Conservation (phyloP, 2,113 vertebrate genomes). For the Rallus limicola region DNA sequence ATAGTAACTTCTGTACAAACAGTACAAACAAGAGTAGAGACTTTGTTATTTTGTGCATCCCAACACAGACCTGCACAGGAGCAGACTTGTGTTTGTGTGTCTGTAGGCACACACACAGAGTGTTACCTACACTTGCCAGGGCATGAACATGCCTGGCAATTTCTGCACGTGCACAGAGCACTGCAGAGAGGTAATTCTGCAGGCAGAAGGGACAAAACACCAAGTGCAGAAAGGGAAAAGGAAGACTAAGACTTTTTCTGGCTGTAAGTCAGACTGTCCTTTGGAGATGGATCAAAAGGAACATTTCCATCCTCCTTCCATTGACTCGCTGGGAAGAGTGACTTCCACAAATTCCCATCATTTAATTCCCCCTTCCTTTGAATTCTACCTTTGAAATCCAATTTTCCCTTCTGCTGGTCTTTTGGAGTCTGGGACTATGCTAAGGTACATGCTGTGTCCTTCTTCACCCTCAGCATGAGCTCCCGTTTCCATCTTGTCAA, state of each 20-base stretch:
- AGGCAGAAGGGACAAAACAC: neutral
- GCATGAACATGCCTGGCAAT: neutral
- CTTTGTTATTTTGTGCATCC: neutral
- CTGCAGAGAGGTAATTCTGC: neutral
- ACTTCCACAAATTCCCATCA: neutral
- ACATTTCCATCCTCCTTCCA: constrained; percentile 9
- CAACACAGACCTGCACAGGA: neutral
- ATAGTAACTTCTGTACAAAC: too few relatives aligned
- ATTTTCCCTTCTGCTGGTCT: neutral
- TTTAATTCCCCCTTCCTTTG: neutral
- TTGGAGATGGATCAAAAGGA: neutral
- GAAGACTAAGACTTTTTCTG: neutral
- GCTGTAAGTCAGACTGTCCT: neutral
- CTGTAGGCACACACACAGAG: neutral
- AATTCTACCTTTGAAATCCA: neutral
- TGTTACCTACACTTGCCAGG: neutral
- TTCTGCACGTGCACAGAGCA: neutral
- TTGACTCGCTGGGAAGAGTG: neutral
- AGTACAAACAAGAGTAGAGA: neutral
- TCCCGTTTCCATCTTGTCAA: constrained; percentile 60
- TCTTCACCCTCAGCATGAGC: constrained; percentile 67
- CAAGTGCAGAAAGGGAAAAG: neutral
- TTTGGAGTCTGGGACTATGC: neutral
- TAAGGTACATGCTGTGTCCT: neutral
- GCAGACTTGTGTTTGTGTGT: neutral